These are phyloP conservation scores for Mesocentrotus franciscanus DNA, from an alignment of 53 echinoderm and acorn worm genomes.

Conservation along the genomic window DNA sequence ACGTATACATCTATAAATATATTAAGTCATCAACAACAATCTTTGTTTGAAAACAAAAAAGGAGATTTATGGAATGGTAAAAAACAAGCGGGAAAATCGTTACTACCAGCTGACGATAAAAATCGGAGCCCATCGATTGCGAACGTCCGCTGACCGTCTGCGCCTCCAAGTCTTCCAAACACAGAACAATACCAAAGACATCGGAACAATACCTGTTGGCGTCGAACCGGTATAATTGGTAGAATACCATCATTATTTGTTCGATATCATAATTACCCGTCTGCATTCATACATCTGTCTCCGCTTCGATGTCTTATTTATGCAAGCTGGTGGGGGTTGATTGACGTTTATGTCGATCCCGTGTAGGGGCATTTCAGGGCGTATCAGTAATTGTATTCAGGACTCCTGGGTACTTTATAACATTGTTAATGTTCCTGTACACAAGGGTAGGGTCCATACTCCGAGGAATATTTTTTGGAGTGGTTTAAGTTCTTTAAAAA, in stretches of 20 bases:
- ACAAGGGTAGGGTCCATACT: no score
- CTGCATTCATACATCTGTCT: slow-evolving; percentile 24
- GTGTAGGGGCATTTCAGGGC: not conserved
- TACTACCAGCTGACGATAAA: not conserved
- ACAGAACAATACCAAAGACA: slow-evolving; percentile 17
- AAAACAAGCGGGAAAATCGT: not conserved
- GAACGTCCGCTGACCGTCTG: slow-evolving; percentile 18
- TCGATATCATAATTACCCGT: slow-evolving; percentile 49
- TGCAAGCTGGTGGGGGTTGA: not conserved
- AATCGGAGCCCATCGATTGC: slow-evolving; percentile 14
- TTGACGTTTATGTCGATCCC: not conserved
- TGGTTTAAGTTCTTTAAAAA: not conserved
- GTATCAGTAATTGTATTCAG: not conserved
- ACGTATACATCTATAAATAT: not conserved
- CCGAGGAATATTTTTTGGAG: no score
- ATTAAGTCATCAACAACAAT: not conserved
- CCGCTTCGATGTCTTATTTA: slow-evolving; percentile 14
- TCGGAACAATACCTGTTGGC: not conserved
- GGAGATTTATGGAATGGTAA: not conserved
- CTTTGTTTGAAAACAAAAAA: not conserved
- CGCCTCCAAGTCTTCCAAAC: not conserved
- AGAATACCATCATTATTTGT: slow-evolving; percentile 25
- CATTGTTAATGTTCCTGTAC: no score
- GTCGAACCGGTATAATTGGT: slow-evolving; percentile 23
- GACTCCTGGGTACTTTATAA: no score